Percentiles rank a stretch among this genome's conserved stretches.
Evolutionary conservation across 2,797 vertebrate genomes (phyloP).

Genomic region (Babyrousa celebensis): DNA sequence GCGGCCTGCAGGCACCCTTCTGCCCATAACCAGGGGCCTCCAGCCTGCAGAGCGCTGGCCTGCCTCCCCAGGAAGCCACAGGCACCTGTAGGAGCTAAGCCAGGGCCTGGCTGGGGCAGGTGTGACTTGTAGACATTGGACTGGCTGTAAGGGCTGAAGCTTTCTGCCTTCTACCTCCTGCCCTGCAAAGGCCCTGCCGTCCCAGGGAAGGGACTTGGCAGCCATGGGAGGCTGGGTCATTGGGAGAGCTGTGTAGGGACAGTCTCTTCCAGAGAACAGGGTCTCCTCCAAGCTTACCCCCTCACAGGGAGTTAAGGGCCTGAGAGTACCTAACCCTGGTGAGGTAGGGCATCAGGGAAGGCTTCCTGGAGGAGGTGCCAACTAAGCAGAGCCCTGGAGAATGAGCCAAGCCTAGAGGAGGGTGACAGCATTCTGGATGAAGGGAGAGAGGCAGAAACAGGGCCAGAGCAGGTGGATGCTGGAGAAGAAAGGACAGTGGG

Average conservation of each 20-base stretch:
- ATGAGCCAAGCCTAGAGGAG: neutral
- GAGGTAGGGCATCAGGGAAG: neutral
- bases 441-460: neutral
- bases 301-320: neutral
- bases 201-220: neutral
- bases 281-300: neutral
- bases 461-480: neutral
- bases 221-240: neutral
- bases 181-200: neutral
- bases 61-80: neutral
- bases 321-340: neutral
- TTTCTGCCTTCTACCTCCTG: constrained; percentile 4
- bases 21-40: neutral
- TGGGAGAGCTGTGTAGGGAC: neutral
- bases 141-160: neutral
- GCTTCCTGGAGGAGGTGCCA: neutral
- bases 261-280: neutral
- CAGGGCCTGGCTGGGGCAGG: neutral
- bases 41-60: neutral
- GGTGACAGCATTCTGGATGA: too few species aligned
- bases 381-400: neutral
- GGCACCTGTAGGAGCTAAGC: neutral
- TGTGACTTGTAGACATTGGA: neutral
- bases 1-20: neutral
- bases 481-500: neutral